Base-by-base conservation (phyloP, 2,888 invertebrate species). In the Beris morrisii region DNA sequence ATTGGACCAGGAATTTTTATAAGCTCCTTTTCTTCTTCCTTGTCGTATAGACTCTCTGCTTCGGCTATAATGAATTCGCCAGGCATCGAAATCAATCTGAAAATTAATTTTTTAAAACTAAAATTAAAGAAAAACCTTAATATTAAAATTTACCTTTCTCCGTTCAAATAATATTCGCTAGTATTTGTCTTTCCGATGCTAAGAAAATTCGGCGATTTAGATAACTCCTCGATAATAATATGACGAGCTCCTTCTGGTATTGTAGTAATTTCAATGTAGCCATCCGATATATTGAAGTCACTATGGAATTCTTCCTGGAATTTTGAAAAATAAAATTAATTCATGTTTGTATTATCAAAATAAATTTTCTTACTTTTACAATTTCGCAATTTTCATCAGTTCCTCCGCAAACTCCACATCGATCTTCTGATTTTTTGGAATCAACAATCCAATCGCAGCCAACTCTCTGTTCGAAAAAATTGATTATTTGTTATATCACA, bases 391-490 rank as follows among this genome's bases (percentile, higher is more conserved):
- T 88, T 13, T 89, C 88, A 9, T 93, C 92, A 76, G 89, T 88
- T 5, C 95, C 95, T 73, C 90, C 90, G 76, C 95, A 95, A 59
- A 92, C 84, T 5, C 95, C 94, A 77, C 95, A 95, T 55, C 87
- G 85, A 79, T 95, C 95, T 75, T 93, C 93, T 73, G 87, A 85
- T 38, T 88, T 85, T 63, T 85, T 85, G 0, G 93, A 93, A 75
- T 91, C 91, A 56, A 95, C 88, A 64, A 86, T 82, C 93, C 93
- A 94, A 82, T 95, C 94, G 81, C 95, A 95, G n/a, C 94, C 92
- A 63, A 95, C 91, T 82, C 88, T 89, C 89, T 93, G 84, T 32
- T 28, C 9, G 4, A 15, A 15, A 46, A 30, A 58, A 58, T 45
- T 43, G 43, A 4, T 56, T 56, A 43, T 43, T 1, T 1, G 5